Base-by-base conservation (phyloP, 2,113 vertebrate genomes). In the Catharus bicknelli region DNA sequence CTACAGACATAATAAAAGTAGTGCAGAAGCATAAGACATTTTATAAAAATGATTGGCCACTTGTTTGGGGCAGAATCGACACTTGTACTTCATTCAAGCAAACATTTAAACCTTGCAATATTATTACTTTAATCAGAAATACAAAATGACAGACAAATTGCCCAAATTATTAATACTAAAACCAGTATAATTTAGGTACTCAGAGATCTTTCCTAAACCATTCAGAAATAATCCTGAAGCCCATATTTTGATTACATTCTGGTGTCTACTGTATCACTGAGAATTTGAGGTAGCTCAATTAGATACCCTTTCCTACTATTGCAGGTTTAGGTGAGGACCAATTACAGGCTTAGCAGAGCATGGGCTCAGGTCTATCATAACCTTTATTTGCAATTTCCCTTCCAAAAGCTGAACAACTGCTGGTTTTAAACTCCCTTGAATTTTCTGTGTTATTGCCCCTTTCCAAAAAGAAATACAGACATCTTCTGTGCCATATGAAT, bases 1-100 rank as follows among this genome's bases (percentile, higher is more conserved):
- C 55, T 85, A 93, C 83, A 97, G 95, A 97, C 94, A 96, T 95
- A 97, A 97, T 92, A 97, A 97, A 97, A 97, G 57, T 36, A 95
- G 90, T 93, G 95, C 96, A 78, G 95, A 97, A 79, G 92, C 81
- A 95, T 90, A 63, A 97, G 94, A 91, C 89, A 76, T 50, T 97
- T 87, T 86, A 55, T 45, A 94, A 76, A 13, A 85, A 67, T 34
- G 61, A 92, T 80, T 91, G 64, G 68, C 61, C 83, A 88, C 64
- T 86, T 93, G 57, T 51, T 95, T 15, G 22, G 29, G 29, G 48
- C 67, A 92, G 64, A 88, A 78, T 34, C 40, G 96, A 90, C 40
- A 92, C 7, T 2, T 9, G 11, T 87, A 78, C 34, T 90, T 90
- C 58, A 84, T 27, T 67, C 58, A 88, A 15, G 58, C 27, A 83